Conservation (phyloP, 2,888 invertebrate genomes). For the Eristalinus sepulchralis region DNA sequence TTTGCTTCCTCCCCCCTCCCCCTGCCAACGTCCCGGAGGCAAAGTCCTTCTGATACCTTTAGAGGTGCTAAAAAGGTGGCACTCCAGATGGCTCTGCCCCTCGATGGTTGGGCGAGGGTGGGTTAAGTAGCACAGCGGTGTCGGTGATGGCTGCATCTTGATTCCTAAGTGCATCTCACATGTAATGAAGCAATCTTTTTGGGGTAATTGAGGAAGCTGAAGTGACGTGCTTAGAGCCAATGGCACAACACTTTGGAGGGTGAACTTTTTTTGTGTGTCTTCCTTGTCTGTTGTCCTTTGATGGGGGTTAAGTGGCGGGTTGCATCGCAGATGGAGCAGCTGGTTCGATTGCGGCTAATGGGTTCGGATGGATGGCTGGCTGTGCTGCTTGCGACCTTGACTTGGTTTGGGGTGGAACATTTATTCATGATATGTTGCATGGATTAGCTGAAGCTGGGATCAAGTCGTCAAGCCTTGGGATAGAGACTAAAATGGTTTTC, state of each 20-base stretch:
- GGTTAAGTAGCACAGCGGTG: constrained; percentile 24
- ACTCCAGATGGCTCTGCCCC: neutral
- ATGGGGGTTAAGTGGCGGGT: neutral
- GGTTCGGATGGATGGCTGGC: neutral
- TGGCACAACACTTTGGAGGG: neutral
- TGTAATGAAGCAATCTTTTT: constrained; percentile 9
- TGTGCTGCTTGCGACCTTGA: neutral
- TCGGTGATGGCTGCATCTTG: constrained; percentile 30
- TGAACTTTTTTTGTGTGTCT: neutral
- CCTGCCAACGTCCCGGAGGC: neutral
- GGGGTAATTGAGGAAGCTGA: constrained; percentile 18
- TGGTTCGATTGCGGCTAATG: neutral
- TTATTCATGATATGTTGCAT: too few species aligned
- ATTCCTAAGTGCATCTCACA: constrained; percentile 26
- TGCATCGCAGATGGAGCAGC: neutral
- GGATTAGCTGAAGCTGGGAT: too few species aligned
- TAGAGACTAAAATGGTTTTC: too few species aligned
- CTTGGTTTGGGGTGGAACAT: neutral
- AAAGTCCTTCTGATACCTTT: constrained; percentile 41
- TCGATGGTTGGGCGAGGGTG: neutral
- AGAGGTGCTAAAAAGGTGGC: constrained; percentile 42
- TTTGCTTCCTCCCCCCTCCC: neutral
- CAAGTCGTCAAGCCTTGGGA: too few species aligned
- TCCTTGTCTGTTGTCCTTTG: neutral
- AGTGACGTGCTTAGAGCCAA: neutral